A percentile compares a stretch with the other conserved stretches of the same genome.
phyloP scores from a whole-genome alignment of 2,797 vertebrate species.

The Eremophila alpestris region DNA sequence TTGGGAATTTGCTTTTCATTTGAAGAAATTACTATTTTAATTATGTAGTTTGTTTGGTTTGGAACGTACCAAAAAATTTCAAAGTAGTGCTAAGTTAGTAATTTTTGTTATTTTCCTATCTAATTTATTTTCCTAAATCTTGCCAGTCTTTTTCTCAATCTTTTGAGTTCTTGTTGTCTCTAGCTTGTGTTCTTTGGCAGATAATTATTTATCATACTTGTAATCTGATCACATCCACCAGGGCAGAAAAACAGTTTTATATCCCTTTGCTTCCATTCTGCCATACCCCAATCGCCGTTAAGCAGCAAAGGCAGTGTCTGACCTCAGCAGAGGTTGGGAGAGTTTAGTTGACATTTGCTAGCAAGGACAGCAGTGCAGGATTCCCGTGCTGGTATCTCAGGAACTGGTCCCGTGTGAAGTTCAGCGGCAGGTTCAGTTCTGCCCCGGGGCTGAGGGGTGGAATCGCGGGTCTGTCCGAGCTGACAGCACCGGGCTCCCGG shows the following conservation, averaged over 20 bases:
- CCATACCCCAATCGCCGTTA: neutral
- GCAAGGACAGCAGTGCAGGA: neutral
- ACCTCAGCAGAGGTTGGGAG: neutral
- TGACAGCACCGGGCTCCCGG: neutral
- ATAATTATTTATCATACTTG: conserved; percentile 26
- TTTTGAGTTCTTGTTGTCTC: neutral
- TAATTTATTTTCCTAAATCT: neutral
- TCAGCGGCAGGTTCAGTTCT: neutral
- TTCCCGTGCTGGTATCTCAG: neutral
- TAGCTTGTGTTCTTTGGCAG: conserved; percentile 44
- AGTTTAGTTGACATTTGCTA: neutral
- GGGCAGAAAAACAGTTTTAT: conserved; percentile 40
- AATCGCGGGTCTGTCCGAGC: neutral
- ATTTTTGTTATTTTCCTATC: neutral
- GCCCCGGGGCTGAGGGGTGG: neutral
- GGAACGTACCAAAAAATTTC: neutral
- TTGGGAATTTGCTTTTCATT: neutral
- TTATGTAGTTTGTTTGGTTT: neutral
- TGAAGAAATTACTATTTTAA: neutral
- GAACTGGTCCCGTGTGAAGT: neutral
- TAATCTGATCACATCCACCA: conserved; percentile 18
- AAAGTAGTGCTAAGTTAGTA: neutral
- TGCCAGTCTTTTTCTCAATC: neutral
- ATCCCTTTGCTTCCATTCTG: conserved; percentile 24
- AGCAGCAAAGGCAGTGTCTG: neutral